Percentiles rank a stretch among this genome's conserved stretches.
phyloP scores from a whole-genome alignment of 2,797 vertebrate species.

The Propithecus deckenii region DNA sequence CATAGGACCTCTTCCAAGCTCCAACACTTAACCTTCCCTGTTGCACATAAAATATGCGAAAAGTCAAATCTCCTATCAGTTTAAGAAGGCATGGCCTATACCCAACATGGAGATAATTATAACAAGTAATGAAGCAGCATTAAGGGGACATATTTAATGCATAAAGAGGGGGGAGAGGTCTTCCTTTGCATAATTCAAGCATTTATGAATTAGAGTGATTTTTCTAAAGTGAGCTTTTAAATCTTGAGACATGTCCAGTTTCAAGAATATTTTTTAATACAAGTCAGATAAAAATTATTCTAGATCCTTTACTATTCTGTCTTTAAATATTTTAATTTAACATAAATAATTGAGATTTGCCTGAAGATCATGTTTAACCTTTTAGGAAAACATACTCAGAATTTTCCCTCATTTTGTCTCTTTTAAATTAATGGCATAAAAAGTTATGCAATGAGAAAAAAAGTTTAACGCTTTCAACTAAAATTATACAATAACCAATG shows the following conservation, averaged over 20 bases:
- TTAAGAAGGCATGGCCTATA: background rate
- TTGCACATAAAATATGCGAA: background rate
- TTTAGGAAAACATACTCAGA: background rate
- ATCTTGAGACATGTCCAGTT: background rate
- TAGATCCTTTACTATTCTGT: background rate
- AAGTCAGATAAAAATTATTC: background rate
- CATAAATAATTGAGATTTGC: background rate
- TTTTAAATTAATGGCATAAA: constrained; percentile 26
- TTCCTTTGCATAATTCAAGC: background rate
- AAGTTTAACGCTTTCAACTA: background rate
- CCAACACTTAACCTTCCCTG: background rate
- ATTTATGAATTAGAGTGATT: background rate
- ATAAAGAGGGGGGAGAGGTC: background rate
- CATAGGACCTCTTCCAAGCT: background rate
- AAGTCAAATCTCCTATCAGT: background rate
- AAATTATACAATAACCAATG: background rate
- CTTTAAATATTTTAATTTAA: background rate
- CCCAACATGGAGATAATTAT: background rate
- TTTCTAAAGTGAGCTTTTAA: background rate
- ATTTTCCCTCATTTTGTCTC: background rate
- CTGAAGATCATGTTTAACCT: background rate
- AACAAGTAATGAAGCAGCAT: background rate
- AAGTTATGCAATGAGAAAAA: background rate
- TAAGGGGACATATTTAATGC: background rate
- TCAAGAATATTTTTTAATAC: constrained; percentile 25